Percentiles rank a stretch among this genome's conserved stretches.
phyloP scores from a whole-genome alignment of 2,797 vertebrate species.

The Tokudaia muenninki region DNA sequence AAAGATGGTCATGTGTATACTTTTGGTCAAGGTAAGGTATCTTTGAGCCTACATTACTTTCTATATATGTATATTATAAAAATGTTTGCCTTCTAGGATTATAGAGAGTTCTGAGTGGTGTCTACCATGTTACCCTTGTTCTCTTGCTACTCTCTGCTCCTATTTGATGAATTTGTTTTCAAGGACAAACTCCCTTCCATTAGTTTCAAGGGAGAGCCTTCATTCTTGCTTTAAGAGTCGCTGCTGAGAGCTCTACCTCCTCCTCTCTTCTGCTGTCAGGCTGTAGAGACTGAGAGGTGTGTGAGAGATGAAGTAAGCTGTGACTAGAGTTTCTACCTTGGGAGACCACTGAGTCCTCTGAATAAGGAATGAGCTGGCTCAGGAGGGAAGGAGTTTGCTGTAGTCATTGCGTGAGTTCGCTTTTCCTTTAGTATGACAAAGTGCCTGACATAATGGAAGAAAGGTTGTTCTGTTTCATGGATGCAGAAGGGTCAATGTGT shows the following conservation, averaged over 20 bases:
- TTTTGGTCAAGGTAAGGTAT: slow-evolving; percentile 91
- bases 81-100: slow-evolving; percentile 10
- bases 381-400: not conserved
- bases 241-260: not conserved
- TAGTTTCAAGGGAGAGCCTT: not conserved
- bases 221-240: not conserved
- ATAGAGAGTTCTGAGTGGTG: slow-evolving; percentile 1
- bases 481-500: not conserved
- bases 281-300: not conserved
- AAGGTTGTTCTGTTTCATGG: not conserved
- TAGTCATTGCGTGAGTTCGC: not conserved
- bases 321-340: slow-evolving; percentile 16
- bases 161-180: slow-evolving; percentile 46
- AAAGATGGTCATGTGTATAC: slow-evolving; percentile 92
- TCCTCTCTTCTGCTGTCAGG: not conserved
- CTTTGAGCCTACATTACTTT: not conserved
- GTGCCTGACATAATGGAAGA: not conserved
- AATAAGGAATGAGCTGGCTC: not conserved
- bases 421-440: not conserved
- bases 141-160: not conserved
- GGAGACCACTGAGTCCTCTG: not conserved
- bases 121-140: not conserved
- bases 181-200: not conserved
- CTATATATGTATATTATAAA: not conserved
- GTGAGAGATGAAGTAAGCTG: not conserved